A percentile compares a stretch with the other conserved stretches of the same genome.
phyloP scores from a whole-genome alignment of 2,888 invertebrate genomes.

The Trachelus stipa region DNA sequence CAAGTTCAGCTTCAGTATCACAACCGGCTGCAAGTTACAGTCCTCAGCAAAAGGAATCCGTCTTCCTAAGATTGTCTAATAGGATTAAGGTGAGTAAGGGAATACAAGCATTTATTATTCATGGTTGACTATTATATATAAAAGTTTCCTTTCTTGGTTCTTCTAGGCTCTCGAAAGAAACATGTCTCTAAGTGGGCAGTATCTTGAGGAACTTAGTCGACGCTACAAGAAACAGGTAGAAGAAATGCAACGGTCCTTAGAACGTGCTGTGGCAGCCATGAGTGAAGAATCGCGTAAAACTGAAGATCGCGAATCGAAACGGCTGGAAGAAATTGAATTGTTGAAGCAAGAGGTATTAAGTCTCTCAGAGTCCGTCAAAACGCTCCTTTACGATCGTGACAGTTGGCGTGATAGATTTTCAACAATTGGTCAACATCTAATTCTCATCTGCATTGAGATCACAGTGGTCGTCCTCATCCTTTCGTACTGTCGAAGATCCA shows the following conservation, averaged over 20 bases:
- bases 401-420: slow-evolving; percentile 74
- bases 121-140: background rate
- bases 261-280: slow-evolving; percentile 80
- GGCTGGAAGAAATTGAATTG: slow-evolving; percentile 80
- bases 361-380: slow-evolving; percentile 73
- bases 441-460: slow-evolving; percentile 68
- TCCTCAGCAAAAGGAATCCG: slow-evolving; percentile 85
- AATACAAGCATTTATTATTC: background rate
- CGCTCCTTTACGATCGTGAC: slow-evolving; percentile 73
- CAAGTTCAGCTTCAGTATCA: slow-evolving; percentile 56
- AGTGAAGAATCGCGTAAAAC: slow-evolving; percentile 78
- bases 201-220: slow-evolving; percentile 94
- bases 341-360: slow-evolving; percentile 75
- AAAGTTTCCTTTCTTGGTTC: background rate
- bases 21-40: slow-evolving; percentile 58
- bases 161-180: slow-evolving; percentile 82
- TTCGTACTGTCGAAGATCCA: slow-evolving; percentile 66
- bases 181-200: slow-evolving; percentile 96
- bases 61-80: slow-evolving; percentile 95
- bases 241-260: slow-evolving; percentile 88
- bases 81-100: slow-evolving; percentile 82
- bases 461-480: slow-evolving; percentile 69
- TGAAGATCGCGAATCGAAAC: slow-evolving; percentile 81
- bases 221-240: slow-evolving; percentile 97
- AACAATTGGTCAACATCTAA: slow-evolving; percentile 70